Evolutionary conservation across 2,888 invertebrate species (phyloP).

Genomic region (Agonopterix alstromeriana): DNA sequence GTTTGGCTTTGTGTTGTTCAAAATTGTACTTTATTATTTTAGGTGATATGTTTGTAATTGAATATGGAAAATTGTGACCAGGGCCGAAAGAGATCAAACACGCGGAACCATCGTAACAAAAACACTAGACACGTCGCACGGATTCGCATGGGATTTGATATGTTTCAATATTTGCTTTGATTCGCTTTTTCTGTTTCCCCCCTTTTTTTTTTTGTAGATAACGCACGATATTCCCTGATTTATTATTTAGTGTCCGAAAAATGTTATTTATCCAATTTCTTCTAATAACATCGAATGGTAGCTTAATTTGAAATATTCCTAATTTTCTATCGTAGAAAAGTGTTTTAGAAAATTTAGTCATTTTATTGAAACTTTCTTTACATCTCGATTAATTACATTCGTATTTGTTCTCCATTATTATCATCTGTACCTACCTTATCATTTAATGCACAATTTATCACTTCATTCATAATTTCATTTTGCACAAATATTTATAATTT

Average conservation of each 20-base stretch:
- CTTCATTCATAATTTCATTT: conserved; percentile 1
- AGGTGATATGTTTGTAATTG: conserved; percentile 45
- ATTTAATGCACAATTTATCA: neutral
- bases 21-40: conserved; percentile 18
- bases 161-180: conserved; percentile 6
- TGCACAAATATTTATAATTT: neutral
- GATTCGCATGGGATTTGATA: conserved; percentile 40
- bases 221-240: too few species aligned
- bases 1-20: conserved; percentile 1
- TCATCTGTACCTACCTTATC: neutral
- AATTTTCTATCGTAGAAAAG: too few species aligned
- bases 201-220: too few species aligned
- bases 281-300: too few species aligned
- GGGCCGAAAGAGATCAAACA: conserved; percentile 70
- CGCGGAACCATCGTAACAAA: conserved; percentile 39
- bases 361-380: too few species aligned
- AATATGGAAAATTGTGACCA: conserved; percentile 64
- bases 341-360: too few species aligned
- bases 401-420: too few species aligned
- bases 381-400: too few species aligned
- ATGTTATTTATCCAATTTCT: too few species aligned
- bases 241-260: too few species aligned
- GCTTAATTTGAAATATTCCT: too few species aligned
- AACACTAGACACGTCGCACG: conserved; percentile 50
- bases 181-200: too few species aligned